Base-by-base conservation (phyloP, 2,113 vertebrate species). In the Serinus canaria region DNA sequence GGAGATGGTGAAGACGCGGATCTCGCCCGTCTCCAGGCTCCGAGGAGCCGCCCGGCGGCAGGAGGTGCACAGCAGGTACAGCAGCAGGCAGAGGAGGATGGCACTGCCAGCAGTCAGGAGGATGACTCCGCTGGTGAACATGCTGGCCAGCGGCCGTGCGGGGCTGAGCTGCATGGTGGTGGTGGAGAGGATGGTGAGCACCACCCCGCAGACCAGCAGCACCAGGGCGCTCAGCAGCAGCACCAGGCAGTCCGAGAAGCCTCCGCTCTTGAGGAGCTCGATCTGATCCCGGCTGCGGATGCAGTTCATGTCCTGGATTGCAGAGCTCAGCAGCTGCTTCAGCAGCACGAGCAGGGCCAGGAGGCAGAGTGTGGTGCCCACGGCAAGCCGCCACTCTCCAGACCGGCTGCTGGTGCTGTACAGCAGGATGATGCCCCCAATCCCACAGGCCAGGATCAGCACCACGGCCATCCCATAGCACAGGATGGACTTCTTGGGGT, bases 251-350 rank as follows among this genome's bases (percentile, higher is more conserved):
- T 99, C 99, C 0, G 98, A 99, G 13, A 99, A 97, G 5, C 99
- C 99, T 0, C 99, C 99, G 0, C 99, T 99, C 95, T 99, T 99
- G 17, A 99, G 98, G 88, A 99, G 97, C 90, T 99, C 98, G 3
- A 99, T 99, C 33, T 98, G 98, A 20, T 97, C 98, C 18, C 99
- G 97, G 95, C 98, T 99, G 47, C 98, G 98, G 17, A 99, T 95
- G 78, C 99, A 99, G 83, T 99, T 99, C 99, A 99, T 99, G 98
- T 99, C 99, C 98, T 99, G 99, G 95, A 99, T 98, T 0, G 99
- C 99, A 0, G 99, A 99, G 97, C 99, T 99, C 96, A 99, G 98
- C 94, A 99, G 98, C 92, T 99, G 99, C 94, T 99, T 99, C 84
- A 99, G 98, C 55, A 99, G 98, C 53, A 99, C 98, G 2, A 99